Percentiles rank a stretch among this genome's conserved stretches.
phyloP scores from a whole-genome alignment of 2,797 vertebrate species.

The Distichodus sexfasciatus region DNA sequence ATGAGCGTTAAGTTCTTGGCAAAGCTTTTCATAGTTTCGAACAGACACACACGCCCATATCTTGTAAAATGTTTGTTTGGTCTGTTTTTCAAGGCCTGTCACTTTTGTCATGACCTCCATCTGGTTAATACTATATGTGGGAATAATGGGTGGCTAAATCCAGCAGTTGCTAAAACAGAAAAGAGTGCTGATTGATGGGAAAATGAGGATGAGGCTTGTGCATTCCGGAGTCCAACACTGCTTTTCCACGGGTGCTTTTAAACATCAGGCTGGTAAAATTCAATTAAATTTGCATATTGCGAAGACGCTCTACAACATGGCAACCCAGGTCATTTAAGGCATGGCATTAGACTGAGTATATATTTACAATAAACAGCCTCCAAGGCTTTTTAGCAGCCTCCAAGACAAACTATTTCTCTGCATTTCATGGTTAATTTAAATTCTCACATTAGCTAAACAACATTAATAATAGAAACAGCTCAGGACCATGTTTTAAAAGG shows the following conservation, averaged over 20 bases:
- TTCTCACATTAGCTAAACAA: no score
- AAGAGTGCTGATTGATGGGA: slow-evolving; percentile 20
- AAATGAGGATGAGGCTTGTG: slow-evolving; percentile 6
- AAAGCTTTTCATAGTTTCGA: not conserved
- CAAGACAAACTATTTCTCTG: no score
- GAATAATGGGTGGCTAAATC: slow-evolving; percentile 19
- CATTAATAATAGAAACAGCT: no score
- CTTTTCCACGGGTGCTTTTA: slow-evolving; percentile 52
- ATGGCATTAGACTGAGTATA: no score
- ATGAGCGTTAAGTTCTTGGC: not conserved
- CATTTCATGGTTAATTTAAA: no score
- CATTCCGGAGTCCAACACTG: slow-evolving; percentile 9
- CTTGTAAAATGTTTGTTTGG: not conserved
- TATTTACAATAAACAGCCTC: no score
- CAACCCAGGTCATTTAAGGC: no score
- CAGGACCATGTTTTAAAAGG: no score
- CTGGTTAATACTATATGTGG: not conserved
- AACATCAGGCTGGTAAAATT: slow-evolving; percentile 49
- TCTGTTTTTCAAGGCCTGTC: not conserved
- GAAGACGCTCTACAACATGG: no score
- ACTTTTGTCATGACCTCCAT: slow-evolving; percentile 9
- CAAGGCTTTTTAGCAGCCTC: no score
- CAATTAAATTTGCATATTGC: no score
- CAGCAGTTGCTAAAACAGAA: slow-evolving; percentile 1
- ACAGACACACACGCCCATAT: not conserved